A percentile compares a stretch with the other conserved stretches of the same genome.
These are phyloP conservation scores for Tinamus guttatus DNA, from an alignment of 2,113 vertebrate genomes.

Conservation along the genomic window DNA sequence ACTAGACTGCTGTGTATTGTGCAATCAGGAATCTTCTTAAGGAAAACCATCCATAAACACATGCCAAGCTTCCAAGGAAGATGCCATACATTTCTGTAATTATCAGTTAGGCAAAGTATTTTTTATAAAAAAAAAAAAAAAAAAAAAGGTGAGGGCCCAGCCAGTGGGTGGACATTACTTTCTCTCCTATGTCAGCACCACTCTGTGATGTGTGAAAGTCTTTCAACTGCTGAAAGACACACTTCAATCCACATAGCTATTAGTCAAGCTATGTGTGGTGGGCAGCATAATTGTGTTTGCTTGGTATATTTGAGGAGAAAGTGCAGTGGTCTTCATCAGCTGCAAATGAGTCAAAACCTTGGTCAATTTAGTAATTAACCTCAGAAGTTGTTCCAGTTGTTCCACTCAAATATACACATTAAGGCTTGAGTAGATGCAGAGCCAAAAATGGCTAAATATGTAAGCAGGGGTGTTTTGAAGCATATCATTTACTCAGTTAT, in stretches of 20 bases:
- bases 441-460: background rate
- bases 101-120: background rate
- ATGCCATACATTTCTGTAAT: background rate
- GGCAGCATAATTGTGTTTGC: conserved; percentile 26
- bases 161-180: background rate
- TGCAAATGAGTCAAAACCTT: conserved; percentile 31
- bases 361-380: conserved; percentile 65
- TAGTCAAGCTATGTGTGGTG: conserved; percentile 8
- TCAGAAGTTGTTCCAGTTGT: conserved; percentile 32
- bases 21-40: background rate
- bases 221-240: background rate
- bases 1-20: background rate
- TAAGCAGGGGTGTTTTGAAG: conserved; percentile 39
- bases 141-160: background rate
- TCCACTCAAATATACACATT: conserved; percentile 20
- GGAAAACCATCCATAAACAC: accelerated
- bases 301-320: conserved; percentile 18
- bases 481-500: conserved; percentile 35
- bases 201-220: background rate
- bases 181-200: background rate
- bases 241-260: background rate
- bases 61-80: background rate
- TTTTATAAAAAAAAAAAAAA: background rate
- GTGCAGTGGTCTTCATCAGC: background rate
- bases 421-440: background rate